Conservation (phyloP, 1,140 invertebrate species). For the Lucilia sericata region DNA sequence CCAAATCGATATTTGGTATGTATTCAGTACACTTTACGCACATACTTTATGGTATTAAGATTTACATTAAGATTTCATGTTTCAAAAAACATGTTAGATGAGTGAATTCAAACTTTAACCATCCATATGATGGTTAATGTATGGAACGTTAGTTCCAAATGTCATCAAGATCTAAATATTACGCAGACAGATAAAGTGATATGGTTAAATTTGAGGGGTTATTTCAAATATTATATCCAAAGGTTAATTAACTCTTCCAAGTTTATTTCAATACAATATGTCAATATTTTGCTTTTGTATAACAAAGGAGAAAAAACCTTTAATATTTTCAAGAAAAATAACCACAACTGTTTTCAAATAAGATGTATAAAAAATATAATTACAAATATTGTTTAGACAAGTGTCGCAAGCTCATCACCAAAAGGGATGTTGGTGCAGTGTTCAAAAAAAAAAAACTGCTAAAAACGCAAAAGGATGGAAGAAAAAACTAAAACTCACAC, state of each 20-base stretch:
- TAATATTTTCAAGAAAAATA: neutral
- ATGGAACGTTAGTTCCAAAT: too few relatives aligned
- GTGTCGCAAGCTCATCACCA: neutral
- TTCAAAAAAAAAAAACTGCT: neutral
- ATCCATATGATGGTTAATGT: too few relatives aligned
- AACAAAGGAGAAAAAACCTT: neutral
- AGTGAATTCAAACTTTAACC: too few relatives aligned
- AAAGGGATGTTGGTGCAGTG: neutral
- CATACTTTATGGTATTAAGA: too few relatives aligned
- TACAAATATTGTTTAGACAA: constrained; percentile 23
- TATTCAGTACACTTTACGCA: too few relatives aligned
- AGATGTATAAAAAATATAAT: neutral
- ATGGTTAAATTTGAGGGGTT: neutral
- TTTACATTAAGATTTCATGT: too few relatives aligned
- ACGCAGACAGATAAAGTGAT: too few relatives aligned
- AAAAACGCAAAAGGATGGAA: too few relatives aligned
- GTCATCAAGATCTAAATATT: too few relatives aligned
- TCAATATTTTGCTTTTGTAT: neutral
- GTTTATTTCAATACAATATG: neutral
- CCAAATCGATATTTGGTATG: too few relatives aligned
- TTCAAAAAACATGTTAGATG: too few relatives aligned
- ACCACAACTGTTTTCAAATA: neutral
- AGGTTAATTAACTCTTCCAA: neutral
- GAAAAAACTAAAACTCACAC: neutral
- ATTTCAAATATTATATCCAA: neutral